A percentile compares a stretch with the other conserved stretches of the same genome.
Conservation (phyloP, 1,140 invertebrate genomes). For the Conopomorpha cramerella region DNA sequence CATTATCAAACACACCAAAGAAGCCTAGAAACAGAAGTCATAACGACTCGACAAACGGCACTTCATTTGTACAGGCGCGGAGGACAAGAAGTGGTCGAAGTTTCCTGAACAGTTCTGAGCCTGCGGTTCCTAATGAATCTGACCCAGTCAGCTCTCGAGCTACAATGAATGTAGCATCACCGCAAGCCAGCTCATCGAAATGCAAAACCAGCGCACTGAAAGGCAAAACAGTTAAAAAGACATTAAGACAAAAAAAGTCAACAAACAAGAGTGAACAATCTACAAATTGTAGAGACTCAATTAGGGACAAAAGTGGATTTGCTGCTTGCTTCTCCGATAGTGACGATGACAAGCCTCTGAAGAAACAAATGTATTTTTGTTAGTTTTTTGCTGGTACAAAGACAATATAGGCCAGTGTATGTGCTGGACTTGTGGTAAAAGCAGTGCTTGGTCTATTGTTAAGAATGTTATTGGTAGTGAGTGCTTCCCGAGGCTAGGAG, state of each 20-base stretch:
- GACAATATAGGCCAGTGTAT: no score
- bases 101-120: constrained; percentile 17
- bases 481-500: no score
- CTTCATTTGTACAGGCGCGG: constrained; percentile 16
- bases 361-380: constrained; percentile 34
- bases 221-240: neutral
- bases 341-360: constrained; percentile 36
- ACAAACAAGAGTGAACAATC: constrained; percentile 13
- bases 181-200: constrained; percentile 3
- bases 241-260: constrained; percentile 11
- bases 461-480: no score
- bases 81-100: constrained; percentile 34
- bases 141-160: constrained; percentile 25
- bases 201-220: constrained; percentile 8
- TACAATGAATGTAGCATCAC: constrained; percentile 26
- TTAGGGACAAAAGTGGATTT: constrained; percentile 39
- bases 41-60: neutral
- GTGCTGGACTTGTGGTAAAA: no score
- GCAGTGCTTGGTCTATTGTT: no score
- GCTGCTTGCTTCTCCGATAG: constrained; percentile 43
- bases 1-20: neutral
- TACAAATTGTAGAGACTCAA: constrained; percentile 11
- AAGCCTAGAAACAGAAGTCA: neutral
- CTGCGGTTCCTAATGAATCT: constrained; percentile 25
- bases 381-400: constrained; percentile 13